Base-by-base conservation (phyloP, 2,888 invertebrate species). In the Drosophila falleni region DNA sequence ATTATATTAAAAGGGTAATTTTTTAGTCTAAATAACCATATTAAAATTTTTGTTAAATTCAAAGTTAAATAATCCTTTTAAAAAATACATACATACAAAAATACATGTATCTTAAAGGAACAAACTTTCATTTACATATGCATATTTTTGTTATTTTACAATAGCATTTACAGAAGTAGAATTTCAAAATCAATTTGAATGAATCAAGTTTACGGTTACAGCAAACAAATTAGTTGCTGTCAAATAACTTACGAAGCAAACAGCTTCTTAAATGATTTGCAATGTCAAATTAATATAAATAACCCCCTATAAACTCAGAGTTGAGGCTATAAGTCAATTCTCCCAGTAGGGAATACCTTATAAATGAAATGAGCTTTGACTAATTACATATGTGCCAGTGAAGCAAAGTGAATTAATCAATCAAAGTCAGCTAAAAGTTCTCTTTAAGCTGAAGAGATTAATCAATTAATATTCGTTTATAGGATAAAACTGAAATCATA, bases 381-480 rank as follows among this genome's bases (percentile, higher is more conserved):
- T 46, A 26, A 26, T 51, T 37, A n/a, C n/a, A n/a, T n/a, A 26
- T 26, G 26, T 11, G 15, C 6, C 44, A 13, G 6, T 35, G 9
- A 19, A 13, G 35, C 35, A 19, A 35, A 35, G 23, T 13, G 9
- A 35, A 15, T 0, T 5, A 11, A 46, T 56, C 44, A 46, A 46
- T 56, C 55, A 35, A 6, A 35, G 23, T 33, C 50, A 35, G 9
- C 33, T n/a, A 23, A 35, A 35, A 50, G 35, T 35, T 50, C 35
- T 23, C 10, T 35, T 35, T 55, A 55, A 55, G 55, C 44, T 35
- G 23, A n/a, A 33, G 19, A 55, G 16, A 16, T 39, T 15, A 29
- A 31, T 47, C 42, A 15, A 44, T 37, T 23, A 51, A 41, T 26
- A 39, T 26, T n/a, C 35, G 11, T 35, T 44, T 56, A 56, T 56